These are phyloP conservation scores for Leptura quadrifasciata DNA, from an alignment of 2,888 invertebrate genomes.

Conservation along the genomic window DNA sequence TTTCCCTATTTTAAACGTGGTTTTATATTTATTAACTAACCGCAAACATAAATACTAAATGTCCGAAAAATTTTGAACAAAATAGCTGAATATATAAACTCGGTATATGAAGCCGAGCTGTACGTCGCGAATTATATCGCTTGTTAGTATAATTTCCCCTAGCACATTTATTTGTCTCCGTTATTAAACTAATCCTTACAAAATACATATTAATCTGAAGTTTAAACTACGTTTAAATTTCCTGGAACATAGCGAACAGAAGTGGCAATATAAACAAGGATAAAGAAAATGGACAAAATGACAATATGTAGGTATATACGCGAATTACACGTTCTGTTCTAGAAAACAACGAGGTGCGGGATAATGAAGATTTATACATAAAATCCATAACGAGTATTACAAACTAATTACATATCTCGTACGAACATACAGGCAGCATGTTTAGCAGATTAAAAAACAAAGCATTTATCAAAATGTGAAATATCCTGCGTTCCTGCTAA, in stretches of 20 bases:
- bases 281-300: slow-evolving; percentile 49
- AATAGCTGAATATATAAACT: neutral
- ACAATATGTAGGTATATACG: slow-evolving; percentile 40
- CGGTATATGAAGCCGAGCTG: neutral
- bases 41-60: too few species aligned
- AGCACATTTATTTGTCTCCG: neutral
- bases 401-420: slow-evolving; percentile 46
- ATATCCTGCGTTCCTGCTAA: slow-evolving; percentile 28
- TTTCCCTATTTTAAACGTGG: too few species aligned
- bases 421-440: slow-evolving; percentile 29
- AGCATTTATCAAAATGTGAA: slow-evolving; percentile 43
- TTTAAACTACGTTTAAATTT: slow-evolving; percentile 44
- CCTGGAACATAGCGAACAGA: slow-evolving; percentile 36
- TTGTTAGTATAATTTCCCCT: slow-evolving; percentile 11
- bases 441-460: slow-evolving; percentile 37
- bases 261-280: slow-evolving; percentile 48
- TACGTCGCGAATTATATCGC: slow-evolving; percentile 1
- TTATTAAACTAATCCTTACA: slow-evolving; percentile 42
- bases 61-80: neutral
- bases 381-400: slow-evolving; percentile 50
- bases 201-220: slow-evolving; percentile 49
- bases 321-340: slow-evolving; percentile 4
- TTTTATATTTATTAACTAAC: too few species aligned
- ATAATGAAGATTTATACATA: slow-evolving; percentile 50
- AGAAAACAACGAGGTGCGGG: slow-evolving; percentile 29